phyloP scores from a whole-genome alignment of 2,797 vertebrate genomes.

The Chelonia mydas region DNA sequence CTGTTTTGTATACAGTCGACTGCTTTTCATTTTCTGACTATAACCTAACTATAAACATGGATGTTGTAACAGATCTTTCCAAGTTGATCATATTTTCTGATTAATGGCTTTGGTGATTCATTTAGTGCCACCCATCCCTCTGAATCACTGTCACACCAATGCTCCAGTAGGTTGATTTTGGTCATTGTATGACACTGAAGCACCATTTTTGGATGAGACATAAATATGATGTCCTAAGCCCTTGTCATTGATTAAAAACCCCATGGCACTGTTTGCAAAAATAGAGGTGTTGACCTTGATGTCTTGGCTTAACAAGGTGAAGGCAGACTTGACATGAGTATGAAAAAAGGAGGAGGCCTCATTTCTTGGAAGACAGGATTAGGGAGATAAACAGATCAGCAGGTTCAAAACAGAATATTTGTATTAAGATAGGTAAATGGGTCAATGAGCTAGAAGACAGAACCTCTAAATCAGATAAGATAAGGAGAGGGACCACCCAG shows the following conservation, averaged over 20 bases:
- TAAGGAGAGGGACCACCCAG: not conserved
- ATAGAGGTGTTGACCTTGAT: fast-evolving
- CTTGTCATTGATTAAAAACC: not conserved
- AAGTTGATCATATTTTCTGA: not conserved
- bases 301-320: not conserved
- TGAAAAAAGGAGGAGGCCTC: not conserved
- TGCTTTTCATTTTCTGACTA: not conserved
- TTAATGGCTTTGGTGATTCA: not conserved
- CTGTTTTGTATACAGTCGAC: not conserved
- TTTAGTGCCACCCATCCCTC: not conserved
- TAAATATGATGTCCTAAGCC: not conserved
- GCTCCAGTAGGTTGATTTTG: fast-evolving
- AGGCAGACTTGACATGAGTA: not conserved
- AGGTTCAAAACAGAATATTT: not conserved
- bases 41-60: not conserved
- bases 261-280: not conserved
- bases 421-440: not conserved
- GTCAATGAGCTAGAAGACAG: not conserved
- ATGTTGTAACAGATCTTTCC: not conserved
- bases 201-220: not conserved
- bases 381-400: not conserved
- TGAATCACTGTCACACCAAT: not conserved
- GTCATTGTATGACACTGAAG: not conserved
- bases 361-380: not conserved
- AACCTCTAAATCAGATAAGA: not conserved